Evolutionary conservation across 2,888 invertebrate species (phyloP).

Genomic region (Rotaria macrura): DNA sequence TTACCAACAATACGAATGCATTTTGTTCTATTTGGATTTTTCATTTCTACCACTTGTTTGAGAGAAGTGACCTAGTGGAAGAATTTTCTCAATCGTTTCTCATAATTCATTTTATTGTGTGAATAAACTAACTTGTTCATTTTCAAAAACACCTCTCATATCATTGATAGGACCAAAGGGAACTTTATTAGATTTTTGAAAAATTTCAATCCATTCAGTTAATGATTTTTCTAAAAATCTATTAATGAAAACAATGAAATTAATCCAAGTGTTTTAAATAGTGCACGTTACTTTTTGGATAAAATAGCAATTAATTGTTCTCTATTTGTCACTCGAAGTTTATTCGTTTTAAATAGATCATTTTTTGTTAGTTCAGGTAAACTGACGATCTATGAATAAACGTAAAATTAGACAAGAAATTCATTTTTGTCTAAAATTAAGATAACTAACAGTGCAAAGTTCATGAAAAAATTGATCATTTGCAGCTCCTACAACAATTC

Average conservation of each 20-base stretch:
- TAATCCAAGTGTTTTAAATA: slow-evolving; percentile 37
- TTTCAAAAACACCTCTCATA: slow-evolving; percentile 71
- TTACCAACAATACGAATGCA: not conserved
- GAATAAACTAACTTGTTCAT: slow-evolving; percentile 63
- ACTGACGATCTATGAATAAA: slow-evolving; percentile 26
- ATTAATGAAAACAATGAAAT: not conserved
- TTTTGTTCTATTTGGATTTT: not conserved
- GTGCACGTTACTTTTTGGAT: slow-evolving; percentile 39
- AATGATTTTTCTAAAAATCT: slow-evolving; percentile 59
- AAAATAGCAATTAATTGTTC: slow-evolving; percentile 60
- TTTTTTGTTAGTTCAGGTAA: slow-evolving; percentile 16
- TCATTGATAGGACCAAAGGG: slow-evolving; percentile 82
- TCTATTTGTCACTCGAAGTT: slow-evolving; percentile 65
- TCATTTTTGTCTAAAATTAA: not conserved
- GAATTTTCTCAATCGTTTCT: not conserved
- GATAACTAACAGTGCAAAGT: slow-evolving; percentile 40
- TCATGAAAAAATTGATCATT: slow-evolving; percentile 57
- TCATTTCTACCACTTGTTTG: not conserved
- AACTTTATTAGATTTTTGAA: slow-evolving; percentile 62
- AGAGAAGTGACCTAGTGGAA: not conserved
- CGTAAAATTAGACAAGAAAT: not conserved
- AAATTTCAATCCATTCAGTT: slow-evolving; percentile 63
- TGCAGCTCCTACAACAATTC: slow-evolving; percentile 74
- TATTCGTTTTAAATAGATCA: slow-evolving; percentile 56
- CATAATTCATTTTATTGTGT: no score